Evolutionary conservation across 2,888 invertebrate species (phyloP).

Genomic region (Onthophagus sagittarius): DNA sequence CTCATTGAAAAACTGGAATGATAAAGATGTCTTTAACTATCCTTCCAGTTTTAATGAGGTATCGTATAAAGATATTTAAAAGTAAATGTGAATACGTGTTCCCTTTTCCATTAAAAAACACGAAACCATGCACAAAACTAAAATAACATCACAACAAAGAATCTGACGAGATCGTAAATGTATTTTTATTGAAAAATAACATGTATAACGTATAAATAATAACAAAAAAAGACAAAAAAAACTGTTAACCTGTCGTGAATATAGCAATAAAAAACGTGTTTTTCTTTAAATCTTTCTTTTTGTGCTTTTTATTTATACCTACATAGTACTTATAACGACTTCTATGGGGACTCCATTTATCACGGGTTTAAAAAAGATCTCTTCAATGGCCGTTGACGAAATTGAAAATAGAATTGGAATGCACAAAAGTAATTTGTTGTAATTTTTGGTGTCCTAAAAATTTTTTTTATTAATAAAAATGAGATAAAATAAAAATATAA

Average conservation of each 20-base stretch:
- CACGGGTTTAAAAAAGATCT: constrained; percentile 44
- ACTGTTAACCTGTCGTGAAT: background rate
- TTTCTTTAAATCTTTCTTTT: background rate
- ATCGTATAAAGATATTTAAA: background rate
- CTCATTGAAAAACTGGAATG: too few relatives aligned
- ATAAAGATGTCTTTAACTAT: too few relatives aligned
- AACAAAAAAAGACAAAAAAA: background rate
- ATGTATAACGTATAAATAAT: background rate
- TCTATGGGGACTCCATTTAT: constrained; percentile 47
- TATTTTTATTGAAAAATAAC: background rate
- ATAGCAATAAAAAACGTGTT: background rate
- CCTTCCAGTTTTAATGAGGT: too few relatives aligned
- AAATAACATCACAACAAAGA: background rate
- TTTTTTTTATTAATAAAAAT: constrained; percentile 4
- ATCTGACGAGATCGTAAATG: background rate
- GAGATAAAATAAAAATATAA: too few relatives aligned
- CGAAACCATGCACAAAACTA: background rate
- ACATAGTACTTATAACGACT: constrained; percentile 47
- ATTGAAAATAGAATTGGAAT: constrained; percentile 40
- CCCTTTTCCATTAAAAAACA: background rate
- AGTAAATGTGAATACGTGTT: background rate
- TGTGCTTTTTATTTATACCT: too few relatives aligned
- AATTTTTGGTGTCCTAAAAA: constrained; percentile 33
- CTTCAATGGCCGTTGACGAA: constrained; percentile 37
- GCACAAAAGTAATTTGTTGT: constrained; percentile 35